Evolutionary conservation across 2,113 vertebrate species (phyloP).

Genomic region (Cephalopholis sonnerati): DNA sequence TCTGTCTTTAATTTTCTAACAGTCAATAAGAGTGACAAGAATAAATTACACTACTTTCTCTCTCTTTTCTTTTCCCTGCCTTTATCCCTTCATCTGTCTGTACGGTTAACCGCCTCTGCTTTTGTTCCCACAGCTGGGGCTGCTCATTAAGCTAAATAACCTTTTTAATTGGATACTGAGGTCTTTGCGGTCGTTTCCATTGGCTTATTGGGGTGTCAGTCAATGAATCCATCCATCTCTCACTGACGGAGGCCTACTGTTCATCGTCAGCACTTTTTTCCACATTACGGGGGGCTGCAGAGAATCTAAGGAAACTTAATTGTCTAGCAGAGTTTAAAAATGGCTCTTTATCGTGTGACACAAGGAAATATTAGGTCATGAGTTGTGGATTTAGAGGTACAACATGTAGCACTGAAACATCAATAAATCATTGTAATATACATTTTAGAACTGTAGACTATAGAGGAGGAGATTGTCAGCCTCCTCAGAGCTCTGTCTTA

Average conservation of each 20-base stretch:
- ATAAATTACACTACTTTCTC: neutral
- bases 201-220: conserved; percentile 56
- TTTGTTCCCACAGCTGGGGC: conserved; percentile 58
- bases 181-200: conserved; percentile 45
- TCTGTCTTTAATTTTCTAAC: neutral
- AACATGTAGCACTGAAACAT: neutral
- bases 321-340: neutral
- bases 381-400: conserved; percentile 3
- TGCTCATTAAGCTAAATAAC: conserved; percentile 40
- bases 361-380: neutral
- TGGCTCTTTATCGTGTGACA: neutral
- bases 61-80: neutral
- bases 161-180: conserved; percentile 64
- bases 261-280: conserved; percentile 13
- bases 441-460: neutral
- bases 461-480: neutral
- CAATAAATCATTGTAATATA: neutral
- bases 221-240: conserved; percentile 62
- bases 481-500: neutral
- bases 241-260: conserved; percentile 4
- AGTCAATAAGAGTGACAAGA: neutral
- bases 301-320: neutral
- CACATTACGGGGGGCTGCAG: neutral
- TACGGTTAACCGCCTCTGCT: neutral
- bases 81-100: neutral